Evolutionary conservation across 2,113 vertebrate genomes (phyloP).

Genomic region (Embiotoca jacksoni): DNA sequence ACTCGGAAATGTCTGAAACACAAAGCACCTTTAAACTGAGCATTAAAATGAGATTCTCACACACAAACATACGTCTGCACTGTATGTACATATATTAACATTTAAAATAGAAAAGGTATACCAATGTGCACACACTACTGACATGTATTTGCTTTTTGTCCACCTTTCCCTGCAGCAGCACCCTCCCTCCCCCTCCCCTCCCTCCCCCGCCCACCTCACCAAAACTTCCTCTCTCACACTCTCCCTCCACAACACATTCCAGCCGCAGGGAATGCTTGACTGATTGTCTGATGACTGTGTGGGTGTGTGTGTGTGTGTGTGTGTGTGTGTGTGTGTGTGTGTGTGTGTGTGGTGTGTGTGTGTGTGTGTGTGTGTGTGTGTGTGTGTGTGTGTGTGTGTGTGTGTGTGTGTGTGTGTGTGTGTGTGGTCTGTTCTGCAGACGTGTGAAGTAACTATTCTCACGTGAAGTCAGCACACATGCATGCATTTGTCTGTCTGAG

Average conservation of each 20-base stretch:
- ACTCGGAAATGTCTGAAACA: too few relatives aligned
- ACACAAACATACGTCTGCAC: background rate
- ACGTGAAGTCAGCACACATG: slow-evolving; percentile 44
- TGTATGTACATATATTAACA: background rate
- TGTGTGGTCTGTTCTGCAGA: slow-evolving; percentile 71
- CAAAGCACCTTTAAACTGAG: too few relatives aligned
- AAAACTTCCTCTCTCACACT: slow-evolving; percentile 64
- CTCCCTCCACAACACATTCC: slow-evolving; percentile 71
- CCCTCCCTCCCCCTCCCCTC: too few relatives aligned
- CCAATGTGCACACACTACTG: background rate
- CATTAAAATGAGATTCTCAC: background rate
- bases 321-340: slow-evolving; percentile 39
- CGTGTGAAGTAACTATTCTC: slow-evolving; percentile 60
- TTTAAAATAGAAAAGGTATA: background rate
- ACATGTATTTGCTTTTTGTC: slow-evolving; percentile 30
- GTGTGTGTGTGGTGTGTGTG: slow-evolving; percentile 46
- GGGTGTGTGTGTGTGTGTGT: slow-evolving; percentile 48
- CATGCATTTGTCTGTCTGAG: slow-evolving; percentile 48
- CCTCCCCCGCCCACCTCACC: background rate
- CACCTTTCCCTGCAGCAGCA: background rate
- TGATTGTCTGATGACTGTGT: slow-evolving; percentile 60
- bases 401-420: slow-evolving; percentile 48
- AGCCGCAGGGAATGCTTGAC: slow-evolving; percentile 62
- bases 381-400: slow-evolving; percentile 40
- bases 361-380: slow-evolving; percentile 67